Evolutionary conservation across 2,888 invertebrate genomes (phyloP).

Genomic region (Idaea straminata): DNA sequence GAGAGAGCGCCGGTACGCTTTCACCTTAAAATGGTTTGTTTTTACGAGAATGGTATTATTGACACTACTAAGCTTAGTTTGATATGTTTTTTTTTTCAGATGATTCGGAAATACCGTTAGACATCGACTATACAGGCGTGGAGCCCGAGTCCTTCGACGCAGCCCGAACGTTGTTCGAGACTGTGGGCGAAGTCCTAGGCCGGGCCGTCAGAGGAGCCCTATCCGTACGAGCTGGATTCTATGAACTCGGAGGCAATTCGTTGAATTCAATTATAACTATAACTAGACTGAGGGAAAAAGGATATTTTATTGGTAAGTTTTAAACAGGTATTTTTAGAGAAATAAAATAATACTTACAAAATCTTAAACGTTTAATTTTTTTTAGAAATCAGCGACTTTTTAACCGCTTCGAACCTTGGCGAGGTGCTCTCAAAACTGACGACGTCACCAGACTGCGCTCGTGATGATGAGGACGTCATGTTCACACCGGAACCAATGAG

Average conservation of each 20-base stretch:
- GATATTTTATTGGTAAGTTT: constrained; percentile 85
- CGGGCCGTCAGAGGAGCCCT: constrained; percentile 81
- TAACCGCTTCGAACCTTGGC: constrained; percentile 84
- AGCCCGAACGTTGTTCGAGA: constrained; percentile 86
- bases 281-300: constrained; percentile 86
- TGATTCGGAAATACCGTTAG: constrained; percentile 78
- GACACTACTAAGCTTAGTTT: too few species aligned
- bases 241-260: constrained; percentile 92
- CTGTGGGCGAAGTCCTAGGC: constrained; percentile 86
- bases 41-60: too few species aligned
- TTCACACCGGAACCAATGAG: constrained; percentile 78
- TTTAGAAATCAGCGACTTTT: constrained; percentile 88
- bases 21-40: too few species aligned
- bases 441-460: constrained; percentile 40
- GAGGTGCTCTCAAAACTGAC: constrained; percentile 83
- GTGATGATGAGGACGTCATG: constrained; percentile 38
- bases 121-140: constrained; percentile 84
- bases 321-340: neutral
- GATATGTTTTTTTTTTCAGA: constrained; percentile 46
- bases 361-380: neutral
- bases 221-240: constrained; percentile 86
- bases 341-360: neutral
- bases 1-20: too few species aligned
- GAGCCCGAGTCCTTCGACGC: constrained; percentile 78
- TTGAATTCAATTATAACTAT: constrained; percentile 92